A percentile compares a stretch with the other conserved stretches of the same genome.
phyloP scores from a whole-genome alignment of 2,888 invertebrate species.

The Drosophila parthenogenetica region DNA sequence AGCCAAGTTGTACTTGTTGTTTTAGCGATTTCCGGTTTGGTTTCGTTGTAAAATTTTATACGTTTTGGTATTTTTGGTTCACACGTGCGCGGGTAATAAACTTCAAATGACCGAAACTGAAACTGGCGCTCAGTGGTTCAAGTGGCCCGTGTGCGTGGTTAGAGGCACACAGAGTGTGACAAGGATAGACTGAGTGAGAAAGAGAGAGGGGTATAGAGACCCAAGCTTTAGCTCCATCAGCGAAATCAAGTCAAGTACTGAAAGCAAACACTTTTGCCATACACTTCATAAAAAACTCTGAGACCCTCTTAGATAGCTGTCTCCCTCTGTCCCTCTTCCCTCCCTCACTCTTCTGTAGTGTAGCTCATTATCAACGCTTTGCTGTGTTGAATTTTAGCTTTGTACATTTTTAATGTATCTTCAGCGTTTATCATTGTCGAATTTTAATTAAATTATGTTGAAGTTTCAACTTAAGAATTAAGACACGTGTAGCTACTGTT shows the following conservation, averaged over 20 bases:
- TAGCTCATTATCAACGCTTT: conserved; percentile 29
- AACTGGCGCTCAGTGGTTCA: conserved; percentile 59
- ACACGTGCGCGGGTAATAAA: conserved; percentile 81
- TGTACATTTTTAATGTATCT: conserved; percentile 70
- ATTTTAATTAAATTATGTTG: conserved; percentile 74
- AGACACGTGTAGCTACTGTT: conserved; percentile 51
- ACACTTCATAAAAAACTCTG: conserved; percentile 51
- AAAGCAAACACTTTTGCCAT: conserved; percentile 67
- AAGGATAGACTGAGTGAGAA: neutral
- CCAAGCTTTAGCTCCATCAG: conserved; percentile 5
- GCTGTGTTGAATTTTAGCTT: conserved; percentile 16
- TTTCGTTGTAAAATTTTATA: conserved; percentile 70
- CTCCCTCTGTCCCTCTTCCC: neutral
- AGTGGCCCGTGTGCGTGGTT: conserved; percentile 61
- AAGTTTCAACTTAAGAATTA: conserved; percentile 32
- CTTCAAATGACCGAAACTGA: conserved; percentile 75
- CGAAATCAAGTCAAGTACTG: conserved; percentile 67
- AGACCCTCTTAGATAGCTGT: conserved; percentile 29
- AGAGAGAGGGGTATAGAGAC: neutral
- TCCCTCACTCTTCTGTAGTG: neutral
- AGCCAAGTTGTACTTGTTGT: conserved; percentile 23
- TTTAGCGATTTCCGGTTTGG: conserved; percentile 73
- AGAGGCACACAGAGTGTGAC: conserved; percentile 24
- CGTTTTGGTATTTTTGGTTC: conserved; percentile 81
- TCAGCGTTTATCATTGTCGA: conserved; percentile 72